A percentile compares a stretch with the other conserved stretches of the same genome.
phyloP scores from a whole-genome alignment of 2,888 invertebrate genomes.

The Sylvicola cinctus region DNA sequence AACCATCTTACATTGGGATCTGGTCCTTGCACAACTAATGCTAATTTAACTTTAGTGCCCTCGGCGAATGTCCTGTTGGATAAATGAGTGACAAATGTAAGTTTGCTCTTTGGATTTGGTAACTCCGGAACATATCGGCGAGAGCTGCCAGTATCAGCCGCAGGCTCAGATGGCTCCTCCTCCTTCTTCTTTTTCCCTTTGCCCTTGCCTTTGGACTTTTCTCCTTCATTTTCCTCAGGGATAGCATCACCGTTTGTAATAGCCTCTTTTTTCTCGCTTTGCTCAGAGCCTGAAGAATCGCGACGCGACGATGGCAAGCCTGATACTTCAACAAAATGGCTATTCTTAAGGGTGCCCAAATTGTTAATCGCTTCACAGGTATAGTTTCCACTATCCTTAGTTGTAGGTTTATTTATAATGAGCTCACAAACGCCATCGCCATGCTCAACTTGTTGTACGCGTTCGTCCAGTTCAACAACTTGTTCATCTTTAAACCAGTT shows the following conservation, averaged over 20 bases:
- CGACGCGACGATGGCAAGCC: slow-evolving; percentile 15
- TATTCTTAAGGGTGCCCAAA: slow-evolving; percentile 50
- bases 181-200: slow-evolving; percentile 21
- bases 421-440: slow-evolving; percentile 59
- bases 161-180: slow-evolving; percentile 35
- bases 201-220: slow-evolving; percentile 11
- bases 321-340: slow-evolving; percentile 43
- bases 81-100: slow-evolving; percentile 21
- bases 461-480: slow-evolving; percentile 32
- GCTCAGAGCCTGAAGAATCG: slow-evolving; percentile 3
- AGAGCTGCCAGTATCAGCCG: slow-evolving; percentile 9
- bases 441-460: slow-evolving; percentile 42
- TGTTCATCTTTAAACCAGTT: slow-evolving; percentile 54
- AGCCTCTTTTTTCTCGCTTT: slow-evolving; percentile 3
- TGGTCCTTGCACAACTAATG: slow-evolving; percentile 54
- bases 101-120: slow-evolving; percentile 25
- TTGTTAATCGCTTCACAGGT: slow-evolving; percentile 43
- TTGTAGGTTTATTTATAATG: slow-evolving; percentile 42
- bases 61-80: slow-evolving; percentile 27
- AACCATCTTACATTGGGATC: slow-evolving; percentile 56
- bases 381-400: slow-evolving; percentile 31
- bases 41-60: slow-evolving; percentile 55
- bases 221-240: slow-evolving; percentile 11
- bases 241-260: slow-evolving; percentile 12
- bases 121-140: slow-evolving; percentile 16